A percentile compares a stretch with the other conserved stretches of the same genome.
Evolutionary conservation across 2,888 invertebrate genomes (phyloP).

Genomic region (Cataglyphis rosenhaueri): DNA sequence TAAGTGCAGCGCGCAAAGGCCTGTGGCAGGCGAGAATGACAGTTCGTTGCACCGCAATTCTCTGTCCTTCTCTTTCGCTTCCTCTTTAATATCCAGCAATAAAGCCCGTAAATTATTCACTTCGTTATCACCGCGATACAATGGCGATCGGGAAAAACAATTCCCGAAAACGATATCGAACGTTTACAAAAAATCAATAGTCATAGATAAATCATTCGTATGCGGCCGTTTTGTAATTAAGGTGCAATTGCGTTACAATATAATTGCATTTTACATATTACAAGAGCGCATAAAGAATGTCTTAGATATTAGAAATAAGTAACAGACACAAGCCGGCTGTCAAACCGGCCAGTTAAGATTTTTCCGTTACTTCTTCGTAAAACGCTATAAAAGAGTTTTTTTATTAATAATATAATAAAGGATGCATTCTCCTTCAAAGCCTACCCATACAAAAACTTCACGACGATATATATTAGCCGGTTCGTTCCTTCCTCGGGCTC

Average conservation of each 20-base stretch:
- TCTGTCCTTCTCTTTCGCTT: background rate
- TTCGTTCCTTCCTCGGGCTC: conserved; percentile 25
- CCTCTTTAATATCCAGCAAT: background rate
- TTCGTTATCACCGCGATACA: background rate
- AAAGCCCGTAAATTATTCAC: conserved; percentile 12
- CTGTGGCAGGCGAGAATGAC: conserved; percentile 31
- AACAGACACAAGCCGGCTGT: background rate
- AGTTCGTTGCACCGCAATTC: conserved; percentile 39
- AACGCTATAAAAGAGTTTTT: background rate
- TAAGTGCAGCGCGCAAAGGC: conserved; percentile 40
- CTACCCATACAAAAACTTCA: conserved; percentile 9
- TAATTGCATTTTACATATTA: background rate
- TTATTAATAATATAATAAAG: conserved; percentile 1
- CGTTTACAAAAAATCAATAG: background rate
- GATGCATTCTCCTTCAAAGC: background rate
- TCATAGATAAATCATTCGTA: background rate
- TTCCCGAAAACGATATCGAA: conserved; percentile 5
- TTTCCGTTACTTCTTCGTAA: background rate
- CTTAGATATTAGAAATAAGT: conserved; percentile 5
- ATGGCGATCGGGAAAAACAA: conserved; percentile 6
- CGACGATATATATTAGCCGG: conserved; percentile 18
- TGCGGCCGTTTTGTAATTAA: background rate
- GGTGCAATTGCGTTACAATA: background rate
- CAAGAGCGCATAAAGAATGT: background rate
- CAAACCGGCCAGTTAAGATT: too few species aligned